Evolutionary conservation across 2,797 vertebrate species (phyloP).

Genomic region (Phoxinus dragarum): DNA sequence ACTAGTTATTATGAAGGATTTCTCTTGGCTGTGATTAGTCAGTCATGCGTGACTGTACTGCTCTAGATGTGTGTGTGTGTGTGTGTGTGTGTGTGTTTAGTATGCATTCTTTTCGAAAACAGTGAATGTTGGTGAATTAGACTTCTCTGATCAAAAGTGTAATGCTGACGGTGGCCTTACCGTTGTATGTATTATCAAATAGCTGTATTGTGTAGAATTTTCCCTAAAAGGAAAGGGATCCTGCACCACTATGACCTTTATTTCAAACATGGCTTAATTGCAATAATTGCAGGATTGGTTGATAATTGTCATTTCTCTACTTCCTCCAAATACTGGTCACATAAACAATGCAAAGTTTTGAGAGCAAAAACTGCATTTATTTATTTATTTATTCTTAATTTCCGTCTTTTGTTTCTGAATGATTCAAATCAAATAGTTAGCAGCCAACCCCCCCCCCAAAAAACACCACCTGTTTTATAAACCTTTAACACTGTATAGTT

Average conservation of each 20-base stretch:
- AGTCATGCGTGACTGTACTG: slow-evolving; percentile 19
- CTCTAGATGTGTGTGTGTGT: not conserved
- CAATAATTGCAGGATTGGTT: slow-evolving; percentile 1
- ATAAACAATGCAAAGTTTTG: not conserved
- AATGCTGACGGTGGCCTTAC: not conserved
- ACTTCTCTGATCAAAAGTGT: not conserved
- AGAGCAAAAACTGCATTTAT: not conserved
- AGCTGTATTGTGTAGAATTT: not conserved
- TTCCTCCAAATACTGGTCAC: not conserved
- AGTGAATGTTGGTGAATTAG: not conserved
- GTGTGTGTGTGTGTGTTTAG: not conserved
- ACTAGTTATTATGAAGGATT: slow-evolving; percentile 28
- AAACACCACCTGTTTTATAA: not conserved
- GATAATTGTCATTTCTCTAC: not conserved
- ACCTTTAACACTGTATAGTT: not conserved
- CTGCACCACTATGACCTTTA: not conserved
- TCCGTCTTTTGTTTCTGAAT: not conserved
- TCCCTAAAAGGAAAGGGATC: not conserved
- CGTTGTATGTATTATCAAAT: not conserved
- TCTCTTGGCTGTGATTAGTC: slow-evolving; percentile 30
- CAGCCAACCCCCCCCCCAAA: too few relatives aligned
- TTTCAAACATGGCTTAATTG: not conserved
- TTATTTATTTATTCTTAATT: not conserved
- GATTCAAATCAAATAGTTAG: not conserved
- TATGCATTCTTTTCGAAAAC: not conserved